Evolutionary conservation across 2,797 vertebrate species (phyloP).

Genomic region (Mycteria americana): DNA sequence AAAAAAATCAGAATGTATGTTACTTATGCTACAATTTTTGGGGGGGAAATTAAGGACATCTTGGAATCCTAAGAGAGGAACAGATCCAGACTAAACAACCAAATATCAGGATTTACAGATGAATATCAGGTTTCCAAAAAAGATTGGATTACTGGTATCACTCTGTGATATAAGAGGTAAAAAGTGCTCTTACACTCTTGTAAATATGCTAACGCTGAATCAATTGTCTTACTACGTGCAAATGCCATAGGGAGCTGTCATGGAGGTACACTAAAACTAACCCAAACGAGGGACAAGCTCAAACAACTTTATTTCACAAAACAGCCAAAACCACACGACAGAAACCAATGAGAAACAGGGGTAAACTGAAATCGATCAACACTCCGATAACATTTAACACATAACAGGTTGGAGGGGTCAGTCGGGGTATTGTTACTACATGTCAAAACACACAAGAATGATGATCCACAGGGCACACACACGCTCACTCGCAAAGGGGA

Average conservation of each 20-base stretch:
- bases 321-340: too few species aligned
- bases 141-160: not conserved
- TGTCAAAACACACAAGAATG: too few species aligned
- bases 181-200: not conserved
- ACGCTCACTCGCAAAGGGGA: too few species aligned
- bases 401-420: too few species aligned
- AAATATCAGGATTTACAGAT: not conserved
- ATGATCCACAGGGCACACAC: too few species aligned
- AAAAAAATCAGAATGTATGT: fast-evolving
- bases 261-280: too few species aligned
- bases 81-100: not conserved
- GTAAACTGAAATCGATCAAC: too few species aligned
- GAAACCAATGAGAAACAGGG: too few species aligned
- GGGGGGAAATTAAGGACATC: not conserved
- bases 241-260: not conserved
- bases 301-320: too few species aligned
- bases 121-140: not conserved
- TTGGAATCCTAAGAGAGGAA: not conserved
- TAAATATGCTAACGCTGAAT: not conserved
- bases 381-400: too few species aligned
- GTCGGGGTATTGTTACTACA: too few species aligned
- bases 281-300: too few species aligned
- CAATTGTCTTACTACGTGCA: not conserved
- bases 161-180: not conserved
- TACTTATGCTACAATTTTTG: not conserved